These are phyloP conservation scores for Pogonocherus hispidulus DNA, from an alignment of 2,888 invertebrate species.

Conservation along the genomic window DNA sequence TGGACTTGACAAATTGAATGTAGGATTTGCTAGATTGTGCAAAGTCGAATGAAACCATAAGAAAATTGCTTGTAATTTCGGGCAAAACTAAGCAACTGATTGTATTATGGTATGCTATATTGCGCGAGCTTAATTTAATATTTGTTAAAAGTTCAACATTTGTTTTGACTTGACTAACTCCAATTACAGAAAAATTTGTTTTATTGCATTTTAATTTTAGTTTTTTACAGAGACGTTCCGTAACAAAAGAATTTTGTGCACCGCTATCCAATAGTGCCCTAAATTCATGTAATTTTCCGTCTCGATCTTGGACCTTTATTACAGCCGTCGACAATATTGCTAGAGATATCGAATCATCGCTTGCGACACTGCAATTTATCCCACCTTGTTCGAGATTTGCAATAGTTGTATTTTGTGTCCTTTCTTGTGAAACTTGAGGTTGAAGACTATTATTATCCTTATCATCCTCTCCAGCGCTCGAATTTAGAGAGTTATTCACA, in stretches of 20 bases:
- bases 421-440: too few relatives aligned
- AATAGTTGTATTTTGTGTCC: not conserved
- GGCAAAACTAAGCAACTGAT: slow-evolving; percentile 32
- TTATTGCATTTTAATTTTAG: slow-evolving; percentile 25
- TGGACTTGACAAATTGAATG: slow-evolving; percentile 31
- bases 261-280: not conserved
- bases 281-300: not conserved
- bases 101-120: slow-evolving; percentile 18
- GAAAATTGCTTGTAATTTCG: slow-evolving; percentile 33
- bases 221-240: not conserved
- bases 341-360: not conserved
- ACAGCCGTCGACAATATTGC: not conserved
- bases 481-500: too few relatives aligned
- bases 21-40: slow-evolving; percentile 41
- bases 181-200: slow-evolving; percentile 26
- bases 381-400: too few relatives aligned
- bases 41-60: not conserved
- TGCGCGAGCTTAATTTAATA: slow-evolving; percentile 26
- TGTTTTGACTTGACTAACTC: slow-evolving; percentile 27
- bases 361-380: too few relatives aligned
- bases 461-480: too few relatives aligned
- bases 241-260: too few relatives aligned
- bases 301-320: not conserved
- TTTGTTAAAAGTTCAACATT: slow-evolving; percentile 18
- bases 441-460: too few relatives aligned